Base-by-base conservation (phyloP, 2,113 vertebrate genomes). In the Petaurus breviceps region DNA sequence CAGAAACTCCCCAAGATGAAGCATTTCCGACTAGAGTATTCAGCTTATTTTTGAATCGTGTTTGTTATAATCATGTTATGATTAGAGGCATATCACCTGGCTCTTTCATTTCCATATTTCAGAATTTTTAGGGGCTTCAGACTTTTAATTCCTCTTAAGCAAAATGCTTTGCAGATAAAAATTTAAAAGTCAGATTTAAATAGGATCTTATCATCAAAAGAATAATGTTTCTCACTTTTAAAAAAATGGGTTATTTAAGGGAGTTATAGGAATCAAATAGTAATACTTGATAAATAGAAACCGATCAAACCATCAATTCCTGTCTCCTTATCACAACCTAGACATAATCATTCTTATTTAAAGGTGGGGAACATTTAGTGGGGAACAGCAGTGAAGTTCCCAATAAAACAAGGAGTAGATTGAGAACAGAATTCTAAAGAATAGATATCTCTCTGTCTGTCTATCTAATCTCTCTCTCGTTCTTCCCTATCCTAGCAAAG, bases 1-100 rank as follows among this genome's bases (percentile, higher is more conserved):
- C 97, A 89, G 93, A 96, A 96, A n/a, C 53, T 92, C 55, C 89
- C 46, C 51, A 95, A 94, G 93, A 96, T 52, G 90, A 28, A 92
- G 0, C 53, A 92, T 96, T 93, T 97, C 9, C 25, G 84, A 49
- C 22, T 84, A 6, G 51, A 47, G 28, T 94, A 96, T 97, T 97
- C 26, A 52, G 23, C 93, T 94, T 92, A 84, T 90, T 93, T 94
- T 95, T 89, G 22, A 43, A 14, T 84, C 6, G 31, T 92, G 43
- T 91, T 94, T 96, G n/a, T 94, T 46, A 94, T 94, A 90, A 94
- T 97, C 51, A 22, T 91, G 47, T 90, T 43, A 68, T 93, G 51
- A 97, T 97, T 93, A 96, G 28, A 77, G 19, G 47, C 47, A 95
- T 91, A 43, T 92, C 49, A 96, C 14, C 14, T 95, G 57, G 90